Percentiles rank a stretch among this genome's conserved stretches.
Evolutionary conservation across 2,113 vertebrate genomes (phyloP).

Genomic region (Ploceus nigricollis): DNA sequence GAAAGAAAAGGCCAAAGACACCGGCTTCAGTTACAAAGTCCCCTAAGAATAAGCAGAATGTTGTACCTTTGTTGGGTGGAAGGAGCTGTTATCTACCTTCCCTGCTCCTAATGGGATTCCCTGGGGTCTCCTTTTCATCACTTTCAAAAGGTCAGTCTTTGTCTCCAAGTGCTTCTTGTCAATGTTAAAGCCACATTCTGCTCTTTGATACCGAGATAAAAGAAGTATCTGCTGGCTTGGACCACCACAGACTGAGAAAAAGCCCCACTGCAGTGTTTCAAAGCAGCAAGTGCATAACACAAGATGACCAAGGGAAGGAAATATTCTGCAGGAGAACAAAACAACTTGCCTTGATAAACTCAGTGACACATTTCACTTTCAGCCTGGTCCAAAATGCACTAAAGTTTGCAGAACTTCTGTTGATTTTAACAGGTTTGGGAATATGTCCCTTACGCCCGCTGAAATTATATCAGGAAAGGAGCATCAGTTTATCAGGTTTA

Average conservation of each 20-base stretch:
- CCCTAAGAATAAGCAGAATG: neutral
- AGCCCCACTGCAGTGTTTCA: neutral
- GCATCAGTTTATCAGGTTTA: neutral
- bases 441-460: neutral
- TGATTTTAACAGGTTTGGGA: neutral
- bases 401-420: neutral
- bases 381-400: neutral
- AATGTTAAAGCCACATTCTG: neutral
- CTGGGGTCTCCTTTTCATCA: neutral
- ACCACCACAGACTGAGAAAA: neutral
- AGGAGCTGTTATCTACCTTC: neutral
- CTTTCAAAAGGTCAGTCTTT: constrained; percentile 34
- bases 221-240: neutral
- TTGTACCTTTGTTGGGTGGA: neutral
- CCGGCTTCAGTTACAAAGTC: neutral
- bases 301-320: neutral
- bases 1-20: neutral
- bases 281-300: neutral
- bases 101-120: constrained; percentile 21
- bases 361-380: neutral
- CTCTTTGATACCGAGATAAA: neutral
- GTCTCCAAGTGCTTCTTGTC: neutral
- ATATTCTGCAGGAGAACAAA: neutral
- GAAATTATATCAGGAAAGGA: neutral
- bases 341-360: neutral